Evolutionary conservation across 2,113 vertebrate genomes (phyloP).

Genomic region (Saiga tatarica): DNA sequence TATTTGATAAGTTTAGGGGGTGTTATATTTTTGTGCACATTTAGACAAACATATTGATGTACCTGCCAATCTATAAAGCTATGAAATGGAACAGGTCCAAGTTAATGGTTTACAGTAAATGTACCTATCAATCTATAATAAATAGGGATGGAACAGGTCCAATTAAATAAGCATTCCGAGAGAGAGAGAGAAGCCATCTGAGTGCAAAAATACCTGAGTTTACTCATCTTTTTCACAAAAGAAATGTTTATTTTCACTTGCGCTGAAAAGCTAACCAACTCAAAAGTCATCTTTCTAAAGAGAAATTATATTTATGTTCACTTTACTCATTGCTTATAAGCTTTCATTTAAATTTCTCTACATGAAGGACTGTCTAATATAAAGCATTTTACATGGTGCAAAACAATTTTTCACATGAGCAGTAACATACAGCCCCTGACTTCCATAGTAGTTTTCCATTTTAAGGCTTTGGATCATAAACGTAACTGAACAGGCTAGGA

Average conservation of each 20-base stretch:
- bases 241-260: constrained; percentile 1
- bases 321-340: not conserved
- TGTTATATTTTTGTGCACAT: not conserved
- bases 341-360: not conserved
- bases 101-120: constrained; percentile 3
- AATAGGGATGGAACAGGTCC: not conserved
- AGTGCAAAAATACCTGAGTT: not conserved
- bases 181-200: not conserved
- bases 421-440: not conserved
- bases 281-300: constrained; percentile 8
- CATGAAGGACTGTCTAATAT: not conserved
- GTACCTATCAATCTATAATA: not conserved
- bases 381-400: not conserved
- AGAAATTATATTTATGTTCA: not conserved
- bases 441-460: not conserved
- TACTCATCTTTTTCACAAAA: not conserved
- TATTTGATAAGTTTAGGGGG: not conserved
- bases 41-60: not conserved
- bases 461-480: not conserved
- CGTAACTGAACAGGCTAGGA: not conserved
- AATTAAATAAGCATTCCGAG: not conserved
- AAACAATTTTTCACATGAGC: not conserved
- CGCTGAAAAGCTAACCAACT: not conserved
- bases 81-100: not conserved
- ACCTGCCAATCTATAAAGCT: not conserved